Percentiles rank a stretch among this genome's conserved stretches.
These are phyloP conservation scores for Misgurnus mizolepis DNA, from an alignment of 2,113 vertebrate species.

Conservation along the genomic window DNA sequence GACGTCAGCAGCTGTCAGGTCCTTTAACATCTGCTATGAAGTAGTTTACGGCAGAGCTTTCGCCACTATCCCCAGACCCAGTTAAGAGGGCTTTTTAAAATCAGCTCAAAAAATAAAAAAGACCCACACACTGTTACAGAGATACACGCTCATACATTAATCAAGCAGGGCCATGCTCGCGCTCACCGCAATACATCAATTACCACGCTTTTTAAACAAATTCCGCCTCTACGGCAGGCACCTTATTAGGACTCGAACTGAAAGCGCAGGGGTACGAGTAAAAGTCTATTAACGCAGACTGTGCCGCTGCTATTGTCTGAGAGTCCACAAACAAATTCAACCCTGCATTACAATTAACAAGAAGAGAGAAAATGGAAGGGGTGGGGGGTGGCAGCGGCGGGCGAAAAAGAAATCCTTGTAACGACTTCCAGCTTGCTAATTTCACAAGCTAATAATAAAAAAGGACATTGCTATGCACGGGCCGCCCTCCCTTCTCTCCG, in stretches of 20 bases:
- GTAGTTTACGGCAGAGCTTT: constrained; percentile 79
- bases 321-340: constrained; percentile 84
- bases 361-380: neutral
- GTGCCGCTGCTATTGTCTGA: constrained; percentile 78
- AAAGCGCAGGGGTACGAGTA: constrained; percentile 74
- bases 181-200: constrained; percentile 89
- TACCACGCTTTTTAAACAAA: constrained; percentile 86
- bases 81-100: constrained; percentile 86
- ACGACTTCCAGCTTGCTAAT: constrained; percentile 91
- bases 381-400: neutral
- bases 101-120: constrained; percentile 75
- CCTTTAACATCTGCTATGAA: constrained; percentile 79
- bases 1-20: constrained; percentile 74
- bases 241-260: constrained; percentile 83
- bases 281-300: constrained; percentile 81
- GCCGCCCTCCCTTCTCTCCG: constrained; percentile 77
- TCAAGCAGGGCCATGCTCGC: constrained; percentile 79
- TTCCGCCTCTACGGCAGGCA: constrained; percentile 82
- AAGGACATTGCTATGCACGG: constrained; percentile 88
- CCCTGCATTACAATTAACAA: constrained; percentile 87
- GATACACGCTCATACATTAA: constrained; percentile 85
- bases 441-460: constrained; percentile 92
- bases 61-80: constrained; percentile 80
- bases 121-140: constrained; percentile 11
- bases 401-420: constrained; percentile 81